Base-by-base conservation (phyloP, 2,888 invertebrate species). In the Willowsia nigromaculata region DNA sequence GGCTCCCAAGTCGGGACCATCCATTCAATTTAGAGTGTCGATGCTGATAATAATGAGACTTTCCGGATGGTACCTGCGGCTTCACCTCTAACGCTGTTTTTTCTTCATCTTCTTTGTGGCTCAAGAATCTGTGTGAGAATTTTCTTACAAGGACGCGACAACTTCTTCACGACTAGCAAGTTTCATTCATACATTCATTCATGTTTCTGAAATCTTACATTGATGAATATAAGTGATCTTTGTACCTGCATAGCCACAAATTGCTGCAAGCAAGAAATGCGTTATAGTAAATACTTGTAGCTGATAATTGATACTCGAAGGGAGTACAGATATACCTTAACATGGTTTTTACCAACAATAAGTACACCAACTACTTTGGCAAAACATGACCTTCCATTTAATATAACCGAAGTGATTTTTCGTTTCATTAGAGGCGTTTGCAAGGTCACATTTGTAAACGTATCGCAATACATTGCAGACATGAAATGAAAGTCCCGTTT, bases 51-150 rank as follows among this genome's bases (percentile, higher is more conserved):
- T 83, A 83, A 89, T 84, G 80, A 71, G 88, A 84, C 83, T 80
- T 40, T 89, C 82, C 83, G 88, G 88, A 88, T 83, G 83, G 83
- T 83, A 88, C 88, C 88, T 88, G 88, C 83, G 88, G 88, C 83
- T 88, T 83, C 62, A 78, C 76, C 83, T 83, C 82, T 76, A 65
- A n/a, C 65, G 50, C 88, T 56, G n/a, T 59, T 22, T 87, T 74
- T 81, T 53, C 22, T 18, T n/a, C n/a, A n/a, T 81, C 53, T 22
- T 15, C 47, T 27, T 50, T 43, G 43, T 78, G 22, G 37, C 22
- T 1, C 30, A 50, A 59, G 74, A 59, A 47, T 47, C 47, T 47
- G 7, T 84, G 88, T 82, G 83, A 88, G 76, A 88, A 89, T 56
- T 47, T 47, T 59, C 33, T 84, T 84, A 84, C 88, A 89, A 89